phyloP scores from a whole-genome alignment of 2,797 vertebrate species.

The Melanotaenia boesemani region DNA sequence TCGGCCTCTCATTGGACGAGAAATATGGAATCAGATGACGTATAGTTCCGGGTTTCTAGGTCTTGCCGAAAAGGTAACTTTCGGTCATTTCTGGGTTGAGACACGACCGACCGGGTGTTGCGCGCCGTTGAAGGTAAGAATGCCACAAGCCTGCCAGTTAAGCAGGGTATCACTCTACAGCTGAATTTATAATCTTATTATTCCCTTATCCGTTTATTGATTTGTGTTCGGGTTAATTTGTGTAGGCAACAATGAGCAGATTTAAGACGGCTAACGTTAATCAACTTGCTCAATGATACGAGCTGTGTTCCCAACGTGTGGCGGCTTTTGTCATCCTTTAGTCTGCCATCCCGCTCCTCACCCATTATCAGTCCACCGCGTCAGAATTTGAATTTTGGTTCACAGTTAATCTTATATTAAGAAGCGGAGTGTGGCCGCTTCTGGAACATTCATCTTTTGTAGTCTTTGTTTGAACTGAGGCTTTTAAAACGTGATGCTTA shows the following conservation, averaged over 20 bases:
- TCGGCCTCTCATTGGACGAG: conserved; percentile 76
- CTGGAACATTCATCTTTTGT: accelerated
- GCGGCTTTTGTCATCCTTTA: conserved; percentile 51
- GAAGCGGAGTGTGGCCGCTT: background rate
- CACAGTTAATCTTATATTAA: background rate
- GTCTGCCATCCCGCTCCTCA: conserved; percentile 10
- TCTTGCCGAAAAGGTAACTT: conserved; percentile 79
- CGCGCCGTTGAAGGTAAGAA: conserved; percentile 68
- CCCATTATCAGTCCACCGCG: background rate
- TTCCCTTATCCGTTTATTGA: conserved; percentile 27
- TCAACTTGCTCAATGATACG: conserved; percentile 21
- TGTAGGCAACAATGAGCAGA: background rate
- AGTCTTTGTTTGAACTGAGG: accelerated
- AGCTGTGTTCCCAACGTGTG: background rate
- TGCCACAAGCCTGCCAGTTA: conserved; percentile 14
- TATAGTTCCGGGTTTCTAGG: conserved; percentile 75
- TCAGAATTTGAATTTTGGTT: background rate
- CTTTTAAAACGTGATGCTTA: background rate
- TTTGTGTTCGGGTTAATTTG: conserved; percentile 15
- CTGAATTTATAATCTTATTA: conserved; percentile 34
- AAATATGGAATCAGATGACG: conserved; percentile 89
- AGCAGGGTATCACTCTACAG: conserved; percentile 45
- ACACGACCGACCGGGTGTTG: conserved; percentile 1
- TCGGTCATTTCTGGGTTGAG: conserved; percentile 77
- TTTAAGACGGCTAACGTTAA: conserved; percentile 32